Percentiles rank a stretch among this genome's conserved stretches.
Evolutionary conservation across 1,140 invertebrate genomes (phyloP).

Genomic region (Drosophila persimilis): DNA sequence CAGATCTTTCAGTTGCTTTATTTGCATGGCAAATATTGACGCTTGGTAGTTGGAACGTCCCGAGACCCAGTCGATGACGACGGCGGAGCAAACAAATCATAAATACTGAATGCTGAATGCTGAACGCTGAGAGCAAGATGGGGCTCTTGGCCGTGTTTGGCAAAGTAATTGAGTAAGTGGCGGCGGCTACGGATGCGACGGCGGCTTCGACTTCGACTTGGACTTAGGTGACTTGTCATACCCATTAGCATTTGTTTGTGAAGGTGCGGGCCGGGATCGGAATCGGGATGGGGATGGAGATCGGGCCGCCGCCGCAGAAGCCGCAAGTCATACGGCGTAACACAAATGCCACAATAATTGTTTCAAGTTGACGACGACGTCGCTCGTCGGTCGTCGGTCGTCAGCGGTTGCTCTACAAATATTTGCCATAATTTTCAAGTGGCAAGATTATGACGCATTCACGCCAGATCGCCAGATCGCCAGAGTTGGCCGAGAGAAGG

Average conservation of each 20-base stretch:
- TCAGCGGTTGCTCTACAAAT: constrained; percentile 58
- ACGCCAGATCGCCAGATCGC: constrained; percentile 49
- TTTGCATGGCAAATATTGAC: constrained; percentile 77
- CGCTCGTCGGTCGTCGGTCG: constrained; percentile 17
- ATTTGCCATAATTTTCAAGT: constrained; percentile 77
- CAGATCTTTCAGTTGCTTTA: constrained; percentile 40
- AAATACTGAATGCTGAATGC: constrained; percentile 56
- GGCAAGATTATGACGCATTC: constrained; percentile 80
- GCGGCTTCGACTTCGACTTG: constrained; percentile 10
- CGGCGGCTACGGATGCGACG: constrained; percentile 30
- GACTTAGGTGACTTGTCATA: constrained; percentile 63
- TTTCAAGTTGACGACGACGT: constrained; percentile 72
- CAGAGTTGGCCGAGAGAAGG: too few relatives aligned
- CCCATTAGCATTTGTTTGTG: constrained; percentile 80
- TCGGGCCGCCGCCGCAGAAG: constrained; percentile 60
- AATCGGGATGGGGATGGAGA: not conserved
- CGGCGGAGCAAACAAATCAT: constrained; percentile 73
- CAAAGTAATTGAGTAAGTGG: constrained; percentile 81
- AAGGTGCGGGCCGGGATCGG: constrained; percentile 48
- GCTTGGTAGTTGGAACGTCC: constrained; percentile 65
- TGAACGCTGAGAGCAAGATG: constrained; percentile 25
- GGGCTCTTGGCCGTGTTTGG: constrained; percentile 58
- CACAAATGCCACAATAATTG: constrained; percentile 81
- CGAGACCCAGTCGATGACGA: constrained; percentile 30
- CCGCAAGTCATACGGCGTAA: constrained; percentile 75